A percentile compares a stretch with the other conserved stretches of the same genome.
phyloP scores from a whole-genome alignment of 2,797 vertebrate species.

The Adrianichthys oophorus region DNA sequence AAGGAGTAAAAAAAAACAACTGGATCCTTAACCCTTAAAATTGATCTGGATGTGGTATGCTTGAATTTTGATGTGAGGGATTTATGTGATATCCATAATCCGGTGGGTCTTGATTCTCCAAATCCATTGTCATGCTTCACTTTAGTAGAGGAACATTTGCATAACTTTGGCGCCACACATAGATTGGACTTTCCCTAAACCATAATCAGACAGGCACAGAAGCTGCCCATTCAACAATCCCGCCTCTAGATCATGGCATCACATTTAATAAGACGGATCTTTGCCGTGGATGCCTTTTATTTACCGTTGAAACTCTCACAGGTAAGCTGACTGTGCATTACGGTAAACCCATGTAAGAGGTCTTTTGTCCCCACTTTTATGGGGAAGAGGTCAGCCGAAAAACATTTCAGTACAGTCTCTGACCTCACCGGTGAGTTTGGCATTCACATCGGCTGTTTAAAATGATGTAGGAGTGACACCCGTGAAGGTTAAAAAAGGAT shows the following conservation, averaged over 20 bases:
- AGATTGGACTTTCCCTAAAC: constrained; percentile 69
- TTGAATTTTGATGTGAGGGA: constrained; percentile 64
- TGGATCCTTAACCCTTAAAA: constrained; percentile 80
- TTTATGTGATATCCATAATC: constrained; percentile 77
- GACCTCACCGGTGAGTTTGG: no score
- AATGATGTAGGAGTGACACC: no score
- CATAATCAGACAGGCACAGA: constrained; percentile 50
- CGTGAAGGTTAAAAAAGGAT: no score
- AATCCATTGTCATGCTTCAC: constrained; percentile 80
- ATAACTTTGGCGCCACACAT: constrained; percentile 75
- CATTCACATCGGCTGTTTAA: no score
- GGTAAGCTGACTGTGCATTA: constrained; percentile 48
- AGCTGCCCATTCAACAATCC: constrained; percentile 67
- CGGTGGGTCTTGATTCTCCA: constrained; percentile 74
- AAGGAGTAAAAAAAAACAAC: constrained; percentile 47
- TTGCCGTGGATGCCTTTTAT: constrained; percentile 65
- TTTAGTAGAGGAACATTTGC: constrained; percentile 76
- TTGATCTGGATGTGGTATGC: constrained; percentile 71
- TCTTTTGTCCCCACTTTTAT: constrained; percentile 30
- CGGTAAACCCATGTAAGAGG: constrained; percentile 27
- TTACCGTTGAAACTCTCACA: constrained; percentile 58
- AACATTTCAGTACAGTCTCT: background rate
- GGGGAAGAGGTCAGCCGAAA: background rate
- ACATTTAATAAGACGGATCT: constrained; percentile 63
- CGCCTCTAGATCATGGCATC: constrained; percentile 61